phyloP scores from a whole-genome alignment of 2,797 vertebrate species.

The Caiman crocodilus region DNA sequence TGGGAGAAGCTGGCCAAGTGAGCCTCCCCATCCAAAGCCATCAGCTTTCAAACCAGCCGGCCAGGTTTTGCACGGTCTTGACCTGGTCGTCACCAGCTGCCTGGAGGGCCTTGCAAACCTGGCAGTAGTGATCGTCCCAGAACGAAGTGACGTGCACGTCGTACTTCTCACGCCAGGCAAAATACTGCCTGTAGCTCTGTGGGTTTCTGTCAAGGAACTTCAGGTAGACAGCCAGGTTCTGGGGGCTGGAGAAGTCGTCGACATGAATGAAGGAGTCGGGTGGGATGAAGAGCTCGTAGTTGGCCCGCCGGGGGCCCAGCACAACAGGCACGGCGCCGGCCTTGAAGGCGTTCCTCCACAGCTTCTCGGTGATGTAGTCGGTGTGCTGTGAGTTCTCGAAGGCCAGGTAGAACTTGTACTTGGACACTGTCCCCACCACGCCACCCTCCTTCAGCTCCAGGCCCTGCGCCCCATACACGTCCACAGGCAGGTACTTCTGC shows the following conservation, averaged over 20 bases:
- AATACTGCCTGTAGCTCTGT: slow-evolving; percentile 83
- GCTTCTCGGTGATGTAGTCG: slow-evolving; percentile 96
- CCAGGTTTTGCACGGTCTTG: slow-evolving; percentile 77
- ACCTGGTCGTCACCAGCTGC: slow-evolving; percentile 47
- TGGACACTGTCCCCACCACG: slow-evolving; percentile 81
- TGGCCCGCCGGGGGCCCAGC: slow-evolving; percentile 88
- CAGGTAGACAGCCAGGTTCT: slow-evolving; percentile 88
- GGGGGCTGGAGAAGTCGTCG: slow-evolving; percentile 88
- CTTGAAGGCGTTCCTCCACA: slow-evolving; percentile 91
- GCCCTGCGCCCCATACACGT: slow-evolving; percentile 82
- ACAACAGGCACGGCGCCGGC: slow-evolving; percentile 90
- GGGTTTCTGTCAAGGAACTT: slow-evolving; percentile 84
- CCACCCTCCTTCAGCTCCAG: slow-evolving; percentile 72
- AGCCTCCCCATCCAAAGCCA: not conserved
- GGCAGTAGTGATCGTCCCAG: slow-evolving; percentile 92
- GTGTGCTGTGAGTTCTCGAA: slow-evolving; percentile 95
- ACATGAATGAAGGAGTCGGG: slow-evolving; percentile 93
- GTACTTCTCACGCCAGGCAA: slow-evolving; percentile 88
- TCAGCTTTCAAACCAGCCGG: slow-evolving; percentile 83
- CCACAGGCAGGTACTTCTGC: slow-evolving; percentile 83
- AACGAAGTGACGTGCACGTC: slow-evolving; percentile 83
- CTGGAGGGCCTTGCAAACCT: slow-evolving; percentile 81
- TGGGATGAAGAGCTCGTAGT: slow-evolving; percentile 93
- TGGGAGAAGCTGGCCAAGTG: not conserved
- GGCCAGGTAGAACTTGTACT: slow-evolving; percentile 95